Evolutionary conservation across 2,888 invertebrate species (phyloP), one percentile per base, ranked within the genome.

Genomic region (Drosophila pseudotakahashii): DNA sequence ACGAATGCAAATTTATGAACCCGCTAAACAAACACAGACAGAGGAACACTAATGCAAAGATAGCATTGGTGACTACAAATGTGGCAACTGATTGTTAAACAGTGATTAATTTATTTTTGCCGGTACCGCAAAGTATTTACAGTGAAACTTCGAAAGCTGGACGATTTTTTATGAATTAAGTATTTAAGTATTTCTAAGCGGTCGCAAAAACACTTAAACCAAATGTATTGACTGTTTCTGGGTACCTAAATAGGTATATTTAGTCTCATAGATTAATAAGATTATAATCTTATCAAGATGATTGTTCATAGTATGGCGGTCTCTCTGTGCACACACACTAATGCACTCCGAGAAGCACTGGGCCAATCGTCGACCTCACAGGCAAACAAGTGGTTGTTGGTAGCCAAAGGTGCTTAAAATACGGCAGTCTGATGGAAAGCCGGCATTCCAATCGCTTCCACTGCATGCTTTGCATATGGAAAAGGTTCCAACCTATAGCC

Each of bases 341-440:
- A n/a, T 14, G 30, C 4, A 39, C 3, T 32, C 13, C 11, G 19
- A 19, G 3, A 19, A 19, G 19, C 67, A 53, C 53, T 54, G 70
- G 44, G 58, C 39, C 19, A 70, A 39, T 44, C 44, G 54, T 39
- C 45, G 53, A 52, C 71, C 71, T 42, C 44, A 32, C 23, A 7
- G 73, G 51, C 73, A 57, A 71, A 71, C 71, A 71, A 73, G 71
- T 71, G 73, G 71, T 71, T 73, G 71, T 30, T 52, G 53, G 45
- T 47, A 11, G 44, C 26, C 36, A 37, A 36, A 26, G 39, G 54
- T 47, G 72, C 32, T 60, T 45, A 10, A 32, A 59, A 13, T 47
- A 19, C 19, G 19, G n/a, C n/a, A 44, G 13, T 36, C 32, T 55
- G 19, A 30, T 55, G 39, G 26, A 69, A 34, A 71, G 48, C 55